Conservation (phyloP, 2,888 invertebrate genomes). For the Timema cristinae region DNA sequence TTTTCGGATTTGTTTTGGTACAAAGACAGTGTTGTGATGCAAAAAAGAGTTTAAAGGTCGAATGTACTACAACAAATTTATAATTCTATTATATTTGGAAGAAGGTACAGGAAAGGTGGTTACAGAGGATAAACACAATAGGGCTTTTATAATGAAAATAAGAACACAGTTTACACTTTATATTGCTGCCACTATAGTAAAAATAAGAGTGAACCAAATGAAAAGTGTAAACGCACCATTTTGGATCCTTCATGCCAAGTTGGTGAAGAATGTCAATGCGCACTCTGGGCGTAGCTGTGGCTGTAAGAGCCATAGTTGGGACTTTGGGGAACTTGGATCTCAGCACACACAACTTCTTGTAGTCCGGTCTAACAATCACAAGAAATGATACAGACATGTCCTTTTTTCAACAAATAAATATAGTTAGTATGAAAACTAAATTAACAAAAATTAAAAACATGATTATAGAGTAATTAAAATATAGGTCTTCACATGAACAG, state of each 20-base stretch:
- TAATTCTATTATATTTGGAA: too few relatives aligned
- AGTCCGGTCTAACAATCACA: conserved; percentile 47
- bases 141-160: background rate
- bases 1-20: too few relatives aligned
- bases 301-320: conserved; percentile 85
- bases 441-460: too few relatives aligned
- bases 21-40: too few relatives aligned
- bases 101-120: background rate
- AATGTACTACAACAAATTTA: background rate
- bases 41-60: background rate
- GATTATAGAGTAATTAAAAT: too few relatives aligned
- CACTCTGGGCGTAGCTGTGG: conserved; percentile 92
- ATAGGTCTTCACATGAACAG: too few relatives aligned
- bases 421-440: too few relatives aligned
- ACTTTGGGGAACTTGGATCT: conserved; percentile 67
- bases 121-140: background rate
- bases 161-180: too few relatives aligned
- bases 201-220: background rate
- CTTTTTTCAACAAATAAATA: too few relatives aligned
- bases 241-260: conserved; percentile 67
- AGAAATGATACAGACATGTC: too few relatives aligned
- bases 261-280: conserved; percentile 85
- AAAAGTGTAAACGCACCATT: conserved; percentile 52
- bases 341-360: conserved; percentile 74
- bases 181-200: too few relatives aligned